Evolutionary conservation across 1,140 invertebrate genomes (phyloP).

Genomic region (Druon quercuslanigerum): DNA sequence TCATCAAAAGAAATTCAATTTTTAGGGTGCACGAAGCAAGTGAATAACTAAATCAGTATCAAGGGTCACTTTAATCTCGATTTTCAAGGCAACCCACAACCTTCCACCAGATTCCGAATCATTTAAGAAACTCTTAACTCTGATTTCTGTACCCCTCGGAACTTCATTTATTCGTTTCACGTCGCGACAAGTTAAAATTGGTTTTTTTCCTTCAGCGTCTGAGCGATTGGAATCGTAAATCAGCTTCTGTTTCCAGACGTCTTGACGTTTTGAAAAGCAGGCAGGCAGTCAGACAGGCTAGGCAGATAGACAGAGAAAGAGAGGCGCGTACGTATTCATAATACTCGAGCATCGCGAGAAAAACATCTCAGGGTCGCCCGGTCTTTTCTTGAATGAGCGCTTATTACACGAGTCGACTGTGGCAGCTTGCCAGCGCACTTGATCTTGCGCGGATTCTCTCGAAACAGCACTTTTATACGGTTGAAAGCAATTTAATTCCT

Average conservation of each 20-base stretch:
- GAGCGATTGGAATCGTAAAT: constrained; percentile 30
- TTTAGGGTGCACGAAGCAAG: neutral
- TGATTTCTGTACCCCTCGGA: constrained; percentile 21
- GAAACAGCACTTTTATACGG: constrained; percentile 57
- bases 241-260: constrained; percentile 27
- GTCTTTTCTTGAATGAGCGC: constrained; percentile 64
- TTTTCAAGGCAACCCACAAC: neutral
- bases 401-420: constrained; percentile 59
- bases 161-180: constrained; percentile 21
- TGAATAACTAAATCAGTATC: neutral
- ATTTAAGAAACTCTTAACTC: constrained; percentile 11
- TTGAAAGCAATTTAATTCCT: constrained; percentile 64
- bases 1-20: too few species aligned
- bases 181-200: constrained; percentile 31
- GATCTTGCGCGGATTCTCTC: constrained; percentile 62
- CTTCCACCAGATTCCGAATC: neutral
- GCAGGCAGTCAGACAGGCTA: neutral
- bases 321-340: constrained; percentile 33
- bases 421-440: constrained; percentile 60
- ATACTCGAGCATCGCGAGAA: constrained; percentile 47
- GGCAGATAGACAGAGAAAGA: constrained; percentile 29
- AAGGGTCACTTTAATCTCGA: neutral
- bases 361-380: constrained; percentile 64
- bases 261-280: constrained; percentile 28
- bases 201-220: neutral